phyloP scores from a whole-genome alignment of 2,797 vertebrate species.

The Synaphobranchus kaupii region DNA sequence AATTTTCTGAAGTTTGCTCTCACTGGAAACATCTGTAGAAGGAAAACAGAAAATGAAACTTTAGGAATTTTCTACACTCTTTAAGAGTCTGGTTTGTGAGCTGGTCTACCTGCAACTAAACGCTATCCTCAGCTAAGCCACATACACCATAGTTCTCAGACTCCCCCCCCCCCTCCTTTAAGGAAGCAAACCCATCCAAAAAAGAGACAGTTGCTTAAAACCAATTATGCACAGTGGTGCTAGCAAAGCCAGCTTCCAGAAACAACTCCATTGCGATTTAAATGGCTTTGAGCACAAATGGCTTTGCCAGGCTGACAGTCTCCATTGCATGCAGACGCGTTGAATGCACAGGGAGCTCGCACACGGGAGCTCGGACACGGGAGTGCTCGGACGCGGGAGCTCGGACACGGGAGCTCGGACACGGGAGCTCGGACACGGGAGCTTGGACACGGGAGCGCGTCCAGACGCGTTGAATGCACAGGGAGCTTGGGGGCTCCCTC shows the following conservation, averaged over 20 bases:
- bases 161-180: not conserved
- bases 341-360: not conserved
- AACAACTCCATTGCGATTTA: not conserved
- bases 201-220: not conserved
- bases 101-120: not conserved
- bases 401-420: too few species aligned
- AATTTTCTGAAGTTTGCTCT: conserved; percentile 73
- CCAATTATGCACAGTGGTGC: not conserved
- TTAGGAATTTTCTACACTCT: not conserved
- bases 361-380: too few species aligned
- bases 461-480: not conserved
- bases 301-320: not conserved
- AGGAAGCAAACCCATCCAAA: not conserved
- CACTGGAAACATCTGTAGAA: conserved; percentile 67
- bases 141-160: not conserved
- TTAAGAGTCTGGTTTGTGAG: not conserved
- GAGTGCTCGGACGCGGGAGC: not conserved
- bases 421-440: not conserved
- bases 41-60: conserved; percentile 35
- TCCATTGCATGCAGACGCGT: not conserved
- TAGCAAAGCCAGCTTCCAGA: not conserved
- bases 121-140: not conserved
- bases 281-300: not conserved
- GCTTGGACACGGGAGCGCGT: not conserved
- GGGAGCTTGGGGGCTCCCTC: not conserved